Conservation (phyloP, 2,113 vertebrate species). For the Phalacrocorax brasilianus region DNA sequence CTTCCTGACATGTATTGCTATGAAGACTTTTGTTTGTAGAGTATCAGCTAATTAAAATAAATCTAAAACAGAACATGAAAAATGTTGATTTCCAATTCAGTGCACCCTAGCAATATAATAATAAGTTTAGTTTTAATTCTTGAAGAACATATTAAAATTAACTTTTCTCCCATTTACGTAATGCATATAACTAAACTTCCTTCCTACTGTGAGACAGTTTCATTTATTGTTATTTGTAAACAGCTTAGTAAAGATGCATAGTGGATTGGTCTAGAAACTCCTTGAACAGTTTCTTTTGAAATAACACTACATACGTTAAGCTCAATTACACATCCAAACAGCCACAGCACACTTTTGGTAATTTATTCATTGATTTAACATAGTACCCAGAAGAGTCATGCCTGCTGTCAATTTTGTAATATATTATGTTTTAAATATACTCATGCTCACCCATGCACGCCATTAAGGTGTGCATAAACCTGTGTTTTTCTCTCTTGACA, state of each 20-base stretch:
- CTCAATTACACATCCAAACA: slow-evolving; percentile 88
- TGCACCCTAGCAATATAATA: slow-evolving; percentile 62
- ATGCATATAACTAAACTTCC: slow-evolving; percentile 78
- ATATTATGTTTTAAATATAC: slow-evolving; percentile 88
- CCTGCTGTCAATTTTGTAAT: slow-evolving; percentile 86
- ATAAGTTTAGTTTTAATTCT: slow-evolving; percentile 74
- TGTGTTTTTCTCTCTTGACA: slow-evolving; percentile 90
- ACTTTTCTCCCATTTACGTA: slow-evolving; percentile 76
- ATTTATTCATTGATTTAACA: slow-evolving; percentile 91
- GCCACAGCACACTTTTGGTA: slow-evolving; percentile 85
- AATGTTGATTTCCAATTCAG: slow-evolving; percentile 70
- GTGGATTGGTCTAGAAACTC: slow-evolving; percentile 80
- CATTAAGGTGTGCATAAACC: slow-evolving; percentile 91
- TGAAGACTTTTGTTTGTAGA: slow-evolving; percentile 38
- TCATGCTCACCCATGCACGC: slow-evolving; percentile 84
- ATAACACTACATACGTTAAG: slow-evolving; percentile 86
- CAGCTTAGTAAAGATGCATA: slow-evolving; percentile 77
- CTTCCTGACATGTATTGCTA: neutral
- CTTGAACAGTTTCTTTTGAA: slow-evolving; percentile 87
- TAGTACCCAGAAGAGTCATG: slow-evolving; percentile 88
- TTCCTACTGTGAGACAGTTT: slow-evolving; percentile 81
- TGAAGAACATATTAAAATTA: slow-evolving; percentile 77
- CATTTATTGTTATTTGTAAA: slow-evolving; percentile 85
- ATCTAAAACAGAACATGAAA: slow-evolving; percentile 69
- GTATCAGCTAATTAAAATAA: slow-evolving; percentile 72